A percentile compares a stretch with the other conserved stretches of the same genome.
Conservation (phyloP, 1,140 invertebrate genomes). For the Aphidius ervi region DNA sequence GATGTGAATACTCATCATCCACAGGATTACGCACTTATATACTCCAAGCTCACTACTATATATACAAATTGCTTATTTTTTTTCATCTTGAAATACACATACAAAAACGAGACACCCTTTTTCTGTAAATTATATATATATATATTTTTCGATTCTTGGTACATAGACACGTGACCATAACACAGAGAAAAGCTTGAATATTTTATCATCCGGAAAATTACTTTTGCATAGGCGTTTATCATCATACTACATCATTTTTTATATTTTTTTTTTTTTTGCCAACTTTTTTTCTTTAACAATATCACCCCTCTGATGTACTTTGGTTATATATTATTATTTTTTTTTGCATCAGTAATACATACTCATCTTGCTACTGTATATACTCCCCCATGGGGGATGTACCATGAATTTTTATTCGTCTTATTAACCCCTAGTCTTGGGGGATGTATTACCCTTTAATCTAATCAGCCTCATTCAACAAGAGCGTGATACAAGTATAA, state of each 20-base stretch:
- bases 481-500: not conserved
- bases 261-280: slow-evolving; percentile 7
- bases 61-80: no score
- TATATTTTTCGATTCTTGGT: not conserved
- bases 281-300: not conserved
- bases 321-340: not conserved
- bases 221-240: slow-evolving; percentile 16
- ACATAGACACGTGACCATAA: not conserved
- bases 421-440: no score
- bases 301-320: not conserved
- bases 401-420: no score
- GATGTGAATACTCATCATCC: no score
- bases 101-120: no score
- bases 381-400: no score
- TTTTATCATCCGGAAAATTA: slow-evolving; percentile 15
- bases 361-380: no score
- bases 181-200: slow-evolving; percentile 1
- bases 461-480: slow-evolving; percentile 16
- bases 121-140: no score
- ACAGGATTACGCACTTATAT: no score
- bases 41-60: no score
- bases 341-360: not conserved
- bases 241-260: slow-evolving; percentile 9
- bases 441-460: slow-evolving; percentile 6
- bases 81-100: no score